phyloP scores from a whole-genome alignment of 1,140 invertebrate genomes.

The Cataglyphis hispanica region DNA sequence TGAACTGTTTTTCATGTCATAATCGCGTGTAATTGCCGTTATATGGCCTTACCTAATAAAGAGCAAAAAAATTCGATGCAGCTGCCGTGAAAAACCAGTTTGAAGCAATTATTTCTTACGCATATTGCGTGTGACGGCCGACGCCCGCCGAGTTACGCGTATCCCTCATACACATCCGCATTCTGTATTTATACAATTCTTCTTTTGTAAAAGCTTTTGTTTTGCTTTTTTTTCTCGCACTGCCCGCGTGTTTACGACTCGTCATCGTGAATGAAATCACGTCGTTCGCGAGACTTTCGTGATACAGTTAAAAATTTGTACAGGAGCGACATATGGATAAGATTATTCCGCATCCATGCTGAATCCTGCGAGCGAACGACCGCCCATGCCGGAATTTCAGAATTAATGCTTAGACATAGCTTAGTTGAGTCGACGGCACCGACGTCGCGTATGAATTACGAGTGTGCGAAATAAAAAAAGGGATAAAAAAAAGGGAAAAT shows the following conservation, averaged over 20 bases:
- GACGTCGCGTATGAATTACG: slow-evolving; percentile 52
- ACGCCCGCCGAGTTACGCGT: slow-evolving; percentile 52
- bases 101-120: slow-evolving; percentile 55
- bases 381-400: slow-evolving; percentile 58
- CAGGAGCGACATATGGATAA: slow-evolving; percentile 59
- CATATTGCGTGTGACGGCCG: slow-evolving; percentile 62
- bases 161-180: slow-evolving; percentile 34
- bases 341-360: slow-evolving; percentile 52
- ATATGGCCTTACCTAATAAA: slow-evolving; percentile 79
- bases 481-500: neutral
- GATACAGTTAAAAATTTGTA: slow-evolving; percentile 52
- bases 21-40: slow-evolving; percentile 79
- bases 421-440: slow-evolving; percentile 57
- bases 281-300: slow-evolving; percentile 20
- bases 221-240: neutral
- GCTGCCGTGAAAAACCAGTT: slow-evolving; percentile 68
- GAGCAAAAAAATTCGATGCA: slow-evolving; percentile 65
- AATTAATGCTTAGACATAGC: slow-evolving; percentile 66
- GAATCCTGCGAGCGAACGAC: slow-evolving; percentile 44
- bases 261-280: slow-evolving; percentile 25
- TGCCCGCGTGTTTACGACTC: neutral
- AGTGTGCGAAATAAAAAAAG: slow-evolving; percentile 21
- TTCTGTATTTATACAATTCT: slow-evolving; percentile 16
- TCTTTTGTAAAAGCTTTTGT: slow-evolving; percentile 4
- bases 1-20: slow-evolving; percentile 54